These are phyloP conservation scores for Eretmochelys imbricata DNA, from an alignment of 2,113 vertebrate species.

Conservation along the genomic window DNA sequence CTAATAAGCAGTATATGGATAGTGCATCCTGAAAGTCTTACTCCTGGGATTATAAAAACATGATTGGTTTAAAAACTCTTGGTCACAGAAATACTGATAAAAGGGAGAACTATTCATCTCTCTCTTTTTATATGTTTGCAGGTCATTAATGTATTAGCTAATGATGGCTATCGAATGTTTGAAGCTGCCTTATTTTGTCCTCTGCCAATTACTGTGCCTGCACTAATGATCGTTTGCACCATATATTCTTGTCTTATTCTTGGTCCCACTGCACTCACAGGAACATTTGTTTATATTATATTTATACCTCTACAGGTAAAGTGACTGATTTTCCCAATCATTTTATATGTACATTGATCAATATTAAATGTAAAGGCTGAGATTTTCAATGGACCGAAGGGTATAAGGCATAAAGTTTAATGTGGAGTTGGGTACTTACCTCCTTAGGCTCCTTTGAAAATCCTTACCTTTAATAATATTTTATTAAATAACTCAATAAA, in stretches of 20 bases:
- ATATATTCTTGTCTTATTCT: slow-evolving; percentile 79
- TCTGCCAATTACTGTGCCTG: slow-evolving; percentile 71
- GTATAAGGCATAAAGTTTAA: not conserved
- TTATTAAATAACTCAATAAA: not conserved
- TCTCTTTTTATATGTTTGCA: slow-evolving; percentile 54
- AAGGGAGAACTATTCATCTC: not conserved
- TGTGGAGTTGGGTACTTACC: not conserved
- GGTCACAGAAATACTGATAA: not conserved
- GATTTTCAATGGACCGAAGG: not conserved
- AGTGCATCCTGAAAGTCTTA: not conserved
- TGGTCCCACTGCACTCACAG: slow-evolving; percentile 81
- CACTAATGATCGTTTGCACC: slow-evolving; percentile 73
- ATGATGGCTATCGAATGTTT: slow-evolving; percentile 83
- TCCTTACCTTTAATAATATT: not conserved
- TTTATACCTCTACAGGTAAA: slow-evolving; percentile 84
- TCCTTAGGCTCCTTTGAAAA: not conserved
- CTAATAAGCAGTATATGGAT: not conserved
- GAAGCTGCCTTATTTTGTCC: slow-evolving; percentile 80
- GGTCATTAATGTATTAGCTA: slow-evolving; percentile 84
- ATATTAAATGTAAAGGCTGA: not conserved
- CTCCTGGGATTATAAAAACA: not conserved
- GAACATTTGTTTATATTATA: slow-evolving; percentile 73
- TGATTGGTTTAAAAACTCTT: not conserved
- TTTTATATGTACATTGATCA: not conserved
- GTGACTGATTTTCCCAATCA: not conserved